Base-by-base conservation (phyloP, 37 sponge, comb jelly and placozoan genomes). In the Diacarnus erythraeanus region DNA sequence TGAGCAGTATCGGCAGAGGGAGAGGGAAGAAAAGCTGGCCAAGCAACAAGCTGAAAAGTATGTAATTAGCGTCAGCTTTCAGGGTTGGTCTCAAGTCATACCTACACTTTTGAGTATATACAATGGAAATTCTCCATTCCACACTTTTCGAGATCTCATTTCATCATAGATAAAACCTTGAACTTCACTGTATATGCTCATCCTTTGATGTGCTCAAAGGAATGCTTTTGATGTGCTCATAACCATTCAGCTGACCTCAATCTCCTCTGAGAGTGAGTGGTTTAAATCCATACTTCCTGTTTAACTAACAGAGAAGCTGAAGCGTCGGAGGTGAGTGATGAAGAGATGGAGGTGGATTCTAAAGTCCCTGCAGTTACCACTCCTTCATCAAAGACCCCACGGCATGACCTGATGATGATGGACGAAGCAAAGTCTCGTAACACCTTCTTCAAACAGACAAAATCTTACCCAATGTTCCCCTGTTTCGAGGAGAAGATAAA, bases 371-470 rank as follows among this genome's bases (percentile, higher is more conserved):
- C 70, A 3, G 39, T 64, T 0, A 35, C 86, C 42, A 39, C 79
- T 31, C 59, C 78, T 40, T 47, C 39, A 34, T 57, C 71, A 12
- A 40, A 81, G 30, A 86, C 83, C 59, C 21, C 73, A 1, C 83
- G 82, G 26, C 77, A 80, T 38, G 90, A 92, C 60, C 93, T 92
- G 74, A 83, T 91, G 58, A 75, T 92, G 81, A 57, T 69, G 10
- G 82, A 80, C 60, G 87, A 86, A 75, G 72, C 71, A 1, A 86
- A 85, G 42, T 64, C 78, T n/a, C 39, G 78, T 37, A 86, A 82
- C 67, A 86, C 83, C 68, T 95, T 95, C 82, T 97, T 97, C 94
- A 97, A 97, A 59, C 89, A 86, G 73, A 69, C 92, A 59, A 98
- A 91, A 75, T 86, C 84, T 1, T 90, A 77, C 67, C 97, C 95